These are phyloP conservation scores for Nannoperca obscura DNA, from an alignment of 2,797 vertebrate species.

Conservation along the genomic window DNA sequence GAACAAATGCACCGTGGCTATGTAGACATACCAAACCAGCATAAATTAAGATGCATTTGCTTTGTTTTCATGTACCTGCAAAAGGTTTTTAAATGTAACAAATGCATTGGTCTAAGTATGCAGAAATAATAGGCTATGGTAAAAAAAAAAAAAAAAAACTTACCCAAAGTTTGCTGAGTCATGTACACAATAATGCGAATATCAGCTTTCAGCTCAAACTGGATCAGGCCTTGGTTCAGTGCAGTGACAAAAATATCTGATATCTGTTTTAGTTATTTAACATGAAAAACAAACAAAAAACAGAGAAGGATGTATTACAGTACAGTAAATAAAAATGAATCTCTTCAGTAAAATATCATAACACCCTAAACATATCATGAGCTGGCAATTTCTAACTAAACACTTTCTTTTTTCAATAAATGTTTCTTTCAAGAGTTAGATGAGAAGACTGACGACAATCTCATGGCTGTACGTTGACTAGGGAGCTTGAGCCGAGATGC, in stretches of 20 bases:
- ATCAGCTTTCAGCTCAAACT: conserved; percentile 95
- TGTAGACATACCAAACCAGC: conserved; percentile 22
- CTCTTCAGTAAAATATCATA: not conserved
- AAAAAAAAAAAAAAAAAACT: conserved; percentile 65
- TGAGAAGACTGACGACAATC: not conserved
- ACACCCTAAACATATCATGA: not conserved
- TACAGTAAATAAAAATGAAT: not conserved
- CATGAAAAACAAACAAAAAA: conserved; percentile 10
- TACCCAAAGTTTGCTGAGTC: conserved; percentile 95
- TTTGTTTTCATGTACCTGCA: conserved; percentile 29
- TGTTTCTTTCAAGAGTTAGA: not conserved
- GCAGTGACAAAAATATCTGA: conserved; percentile 90
- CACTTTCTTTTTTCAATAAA: not conserved
- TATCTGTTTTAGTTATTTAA: conserved; percentile 82
- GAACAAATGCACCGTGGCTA: conserved; percentile 31
- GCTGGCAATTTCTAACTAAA: not conserved
- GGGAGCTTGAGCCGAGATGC: not conserved
- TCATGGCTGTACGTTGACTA: not conserved
- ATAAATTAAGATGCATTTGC: conserved; percentile 32
- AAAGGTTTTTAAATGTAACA: conserved; percentile 22
- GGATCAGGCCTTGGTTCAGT: conserved; percentile 94
- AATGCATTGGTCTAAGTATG: not conserved
- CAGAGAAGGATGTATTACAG: not conserved
- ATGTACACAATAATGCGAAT: conserved; percentile 92
- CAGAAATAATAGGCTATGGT: not conserved